Evolutionary conservation across 2,113 vertebrate genomes (phyloP), one percentile per base, ranked within the genome.

Genomic region (Elachura formosa): DNA sequence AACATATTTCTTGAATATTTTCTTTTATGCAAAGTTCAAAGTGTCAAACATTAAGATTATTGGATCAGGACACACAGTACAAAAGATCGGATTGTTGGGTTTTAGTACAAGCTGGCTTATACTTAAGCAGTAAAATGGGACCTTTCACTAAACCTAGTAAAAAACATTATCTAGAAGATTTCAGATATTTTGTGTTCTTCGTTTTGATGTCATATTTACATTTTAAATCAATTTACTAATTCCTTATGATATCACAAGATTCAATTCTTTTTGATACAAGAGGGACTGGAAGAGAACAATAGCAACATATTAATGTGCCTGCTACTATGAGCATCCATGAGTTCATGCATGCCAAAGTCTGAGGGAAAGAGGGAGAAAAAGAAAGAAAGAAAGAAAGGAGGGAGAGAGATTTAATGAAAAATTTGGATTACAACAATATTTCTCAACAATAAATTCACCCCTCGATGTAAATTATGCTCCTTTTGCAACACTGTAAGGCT

Each of bases 251-350:
- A 64, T 40, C 19, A 25, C 3, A 89, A 62, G 12, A 1, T 4
- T 52, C 6, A 8, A 2, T 19, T 51, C 0, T 67, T 73, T 77
- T 63, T 33, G 9, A 2, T 38, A 12, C 33, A 19, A 73, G 12
- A 38, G 4, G 3, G 4, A 25, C 9, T 46, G 29, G 18, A 29
- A 77, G 8, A 56, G 36, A 56, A 71, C 63, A 77, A 52, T 15
- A 38, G 26, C 2, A 13, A 81, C 4, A 1, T 33, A 14, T 0
- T 0, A 56, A 3, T 33, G 7, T 54, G 5, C 7, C 13, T 41
- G 36, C 62, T 59, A 87, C 33, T 33, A 16, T 29, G 33, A 21
- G 12, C 9, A 29, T 54, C 19, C 16, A 16, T 22, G 20, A 68
- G 10, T n/a, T 68, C n/a, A 19, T 64, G 14, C 15, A 31, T 62